Conservation (phyloP, 2,113 vertebrate species). For the Leucoraja erinaceus region DNA sequence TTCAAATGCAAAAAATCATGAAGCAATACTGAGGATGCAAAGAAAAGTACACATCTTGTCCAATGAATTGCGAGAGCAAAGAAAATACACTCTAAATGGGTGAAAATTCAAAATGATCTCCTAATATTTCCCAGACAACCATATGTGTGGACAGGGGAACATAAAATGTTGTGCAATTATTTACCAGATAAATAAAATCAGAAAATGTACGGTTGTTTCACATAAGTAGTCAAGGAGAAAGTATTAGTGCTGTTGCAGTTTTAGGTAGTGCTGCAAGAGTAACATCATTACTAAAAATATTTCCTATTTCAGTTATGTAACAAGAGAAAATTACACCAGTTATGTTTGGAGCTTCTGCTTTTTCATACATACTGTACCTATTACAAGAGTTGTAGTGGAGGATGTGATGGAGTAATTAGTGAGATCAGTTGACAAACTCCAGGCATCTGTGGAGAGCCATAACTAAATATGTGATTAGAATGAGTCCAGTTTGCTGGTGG, state of each 20-base stretch:
- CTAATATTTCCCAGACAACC: not conserved
- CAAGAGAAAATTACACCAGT: not conserved
- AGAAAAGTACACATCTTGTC: not conserved
- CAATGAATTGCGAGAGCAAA: not conserved
- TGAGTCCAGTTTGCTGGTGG: conserved; percentile 15
- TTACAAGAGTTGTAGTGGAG: not conserved
- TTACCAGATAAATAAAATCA: not conserved
- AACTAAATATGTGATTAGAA: conserved; percentile 42
- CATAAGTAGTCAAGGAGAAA: not conserved
- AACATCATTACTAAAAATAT: not conserved
- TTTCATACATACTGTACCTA: conserved; percentile 20
- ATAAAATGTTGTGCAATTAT: not conserved
- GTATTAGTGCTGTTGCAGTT: not conserved
- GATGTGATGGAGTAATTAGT: conserved; percentile 41
- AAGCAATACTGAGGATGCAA: not conserved
- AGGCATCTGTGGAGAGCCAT: conserved; percentile 2
- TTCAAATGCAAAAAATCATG: not conserved
- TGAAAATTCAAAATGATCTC: not conserved
- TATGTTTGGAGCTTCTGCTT: conserved; percentile 33
- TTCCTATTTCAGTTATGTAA: conserved; percentile 5
- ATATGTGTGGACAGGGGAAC: not conserved
- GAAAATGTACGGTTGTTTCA: not conserved
- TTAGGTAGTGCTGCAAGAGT: not conserved
- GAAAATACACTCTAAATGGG: not conserved
- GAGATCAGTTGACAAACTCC: conserved; percentile 39